Base-by-base conservation (phyloP, 2,888 invertebrate species). In the Baronia brevicornis region DNA sequence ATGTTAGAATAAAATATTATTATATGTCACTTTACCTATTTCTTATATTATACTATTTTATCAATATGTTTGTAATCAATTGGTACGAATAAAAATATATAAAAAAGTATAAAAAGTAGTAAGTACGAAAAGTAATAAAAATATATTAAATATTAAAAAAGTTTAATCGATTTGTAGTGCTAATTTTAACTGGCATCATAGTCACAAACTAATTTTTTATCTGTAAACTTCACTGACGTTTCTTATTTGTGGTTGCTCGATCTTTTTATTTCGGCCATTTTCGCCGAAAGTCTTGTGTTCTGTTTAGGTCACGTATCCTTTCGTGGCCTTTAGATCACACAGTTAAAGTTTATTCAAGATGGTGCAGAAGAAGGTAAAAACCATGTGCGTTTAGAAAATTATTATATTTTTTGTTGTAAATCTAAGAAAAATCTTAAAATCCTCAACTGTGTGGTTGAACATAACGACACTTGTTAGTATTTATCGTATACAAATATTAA, bases 321-420 rank as follows among this genome's bases (percentile, higher is more conserved):
- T 70, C 80, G 84, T 82, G 82, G 73, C 78, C 74, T 56, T 56
- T 67, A 71, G 69, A 85, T 85, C 84, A 68, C 70, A 55, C 48
- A 57, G 43, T 50, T 75, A 72, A 77, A 77, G 65, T 58, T 61
- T 51, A 64, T 58, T 62, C 70, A 82, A 80, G 67, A 85, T 85
- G 85, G 85, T 85, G 74, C 85, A 85, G 74, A 85, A 85, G 84
- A 85, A 85, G 85, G 85, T 85, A 80, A 85, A 78, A 64, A 41
- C 63, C 61, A 80, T 74, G 79, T 79, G 78, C 77, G 78, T 82
- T 75, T 63, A 60, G 42, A 59, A 48, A 53, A 55, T 49, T 57
- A 56, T 32, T 56, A 51, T 80, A 80, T 82, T 80, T 79, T 60
- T 32, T 29, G 27, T 34, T 17, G 9, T 15, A 17, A 24, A n/a